Evolutionary conservation across 2,113 vertebrate species (phyloP).

Genomic region (Lanius ludovicianus): DNA sequence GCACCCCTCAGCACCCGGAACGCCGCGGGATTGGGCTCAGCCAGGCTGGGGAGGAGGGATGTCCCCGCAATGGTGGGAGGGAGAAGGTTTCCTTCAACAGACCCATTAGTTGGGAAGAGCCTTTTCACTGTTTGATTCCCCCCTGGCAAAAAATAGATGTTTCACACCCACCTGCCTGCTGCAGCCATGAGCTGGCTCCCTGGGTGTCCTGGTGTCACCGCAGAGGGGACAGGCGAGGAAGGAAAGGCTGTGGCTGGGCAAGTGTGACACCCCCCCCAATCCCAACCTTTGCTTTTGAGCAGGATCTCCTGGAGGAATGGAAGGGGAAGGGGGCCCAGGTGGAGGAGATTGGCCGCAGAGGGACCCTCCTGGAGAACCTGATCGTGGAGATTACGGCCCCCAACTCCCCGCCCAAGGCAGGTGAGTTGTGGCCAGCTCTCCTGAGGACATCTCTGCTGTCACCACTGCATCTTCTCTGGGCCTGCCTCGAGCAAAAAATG

Average conservation of each 20-base stretch:
- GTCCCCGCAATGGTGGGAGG: not conserved
- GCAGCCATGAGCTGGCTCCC: fast-evolving
- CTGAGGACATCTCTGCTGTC: not conserved
- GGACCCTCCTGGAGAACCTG: constrained; percentile 87
- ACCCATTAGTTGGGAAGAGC: not conserved
- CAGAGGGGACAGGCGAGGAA: fast-evolving
- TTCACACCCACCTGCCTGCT: fast-evolving
- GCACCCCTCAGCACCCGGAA: not conserved
- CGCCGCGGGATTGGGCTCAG: not conserved
- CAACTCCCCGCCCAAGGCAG: constrained; percentile 80
- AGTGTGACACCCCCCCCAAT: not conserved
- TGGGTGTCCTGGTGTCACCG: not conserved
- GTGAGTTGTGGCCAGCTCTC: not conserved
- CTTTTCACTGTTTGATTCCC: not conserved
- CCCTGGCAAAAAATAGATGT: not conserved
- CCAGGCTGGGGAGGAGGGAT: not conserved
- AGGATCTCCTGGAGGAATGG: constrained; percentile 90
- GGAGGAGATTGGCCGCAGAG: constrained; percentile 84
- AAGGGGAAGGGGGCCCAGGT: constrained; percentile 79
- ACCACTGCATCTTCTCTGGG: not conserved
- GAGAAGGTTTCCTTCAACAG: not conserved
- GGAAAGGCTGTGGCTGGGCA: not conserved
- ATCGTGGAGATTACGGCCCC: constrained; percentile 91
- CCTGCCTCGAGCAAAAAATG: not conserved
- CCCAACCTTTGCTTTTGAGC: not conserved